Conservation (phyloP, 2,113 vertebrate species). For the Lates calcarifer region DNA sequence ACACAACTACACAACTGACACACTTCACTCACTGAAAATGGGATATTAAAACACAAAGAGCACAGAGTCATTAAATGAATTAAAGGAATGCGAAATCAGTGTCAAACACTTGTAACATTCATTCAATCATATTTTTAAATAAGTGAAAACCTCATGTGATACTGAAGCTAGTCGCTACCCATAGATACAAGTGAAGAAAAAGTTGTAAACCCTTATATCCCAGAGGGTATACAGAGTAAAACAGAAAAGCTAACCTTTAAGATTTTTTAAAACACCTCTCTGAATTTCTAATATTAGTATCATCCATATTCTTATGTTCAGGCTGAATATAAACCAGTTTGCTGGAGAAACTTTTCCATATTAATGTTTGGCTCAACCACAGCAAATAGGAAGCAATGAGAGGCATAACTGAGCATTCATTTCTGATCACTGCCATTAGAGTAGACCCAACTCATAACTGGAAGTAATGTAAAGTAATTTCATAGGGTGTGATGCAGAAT, state of each 20-base stretch:
- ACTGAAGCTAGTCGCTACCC: background rate
- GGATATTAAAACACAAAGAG: background rate
- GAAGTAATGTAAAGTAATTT: background rate
- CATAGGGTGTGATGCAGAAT: background rate
- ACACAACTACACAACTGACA: background rate
- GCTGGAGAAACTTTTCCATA: background rate
- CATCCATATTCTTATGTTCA: background rate
- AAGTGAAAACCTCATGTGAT: background rate
- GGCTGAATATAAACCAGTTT: background rate
- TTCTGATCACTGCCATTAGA: background rate
- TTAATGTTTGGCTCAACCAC: background rate
- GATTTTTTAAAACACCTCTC: background rate
- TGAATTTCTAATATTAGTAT: background rate
- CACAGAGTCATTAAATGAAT: background rate
- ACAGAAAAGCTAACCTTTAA: background rate
- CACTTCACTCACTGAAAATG: background rate
- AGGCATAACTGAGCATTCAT: background rate
- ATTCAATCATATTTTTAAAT: background rate
- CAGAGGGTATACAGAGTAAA: background rate
- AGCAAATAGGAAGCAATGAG: background rate
- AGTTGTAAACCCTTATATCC: no score
- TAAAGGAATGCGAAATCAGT: background rate
- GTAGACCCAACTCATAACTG: background rate
- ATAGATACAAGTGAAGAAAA: background rate
- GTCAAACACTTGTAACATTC: background rate